Base-by-base conservation (phyloP, 2,888 invertebrate species). In the Bursaphelenchus okinawaensis region DNA sequence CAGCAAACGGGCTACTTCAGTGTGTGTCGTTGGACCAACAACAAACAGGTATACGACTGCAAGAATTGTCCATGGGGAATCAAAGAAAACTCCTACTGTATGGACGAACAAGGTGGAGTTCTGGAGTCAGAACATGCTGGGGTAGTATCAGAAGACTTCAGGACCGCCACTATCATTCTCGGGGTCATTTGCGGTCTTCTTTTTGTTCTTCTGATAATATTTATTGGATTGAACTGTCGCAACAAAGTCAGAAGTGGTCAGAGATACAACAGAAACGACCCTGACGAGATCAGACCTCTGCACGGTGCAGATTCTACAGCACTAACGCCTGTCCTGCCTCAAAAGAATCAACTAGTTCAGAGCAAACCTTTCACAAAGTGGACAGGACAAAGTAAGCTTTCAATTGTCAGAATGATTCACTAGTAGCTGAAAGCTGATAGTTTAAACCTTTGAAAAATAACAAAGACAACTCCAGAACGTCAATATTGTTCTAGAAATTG, bases 11-110 rank as follows among this genome's bases (percentile, higher is more conserved):
- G 77, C 23, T 80, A 71, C 71, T 80, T 72, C 70, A 71, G 71
- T 12, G 68, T 79, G 50, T 80, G 80, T 64, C 59, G 63, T 31
- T 71, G 74, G 74, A 50, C 24, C 9, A 28, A 20, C 27, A 40
- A 50, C 0, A 58, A 67, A 23, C 29, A 76, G 74, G 80, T 80
- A 7, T 70, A 71, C 29, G 62, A 76, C 54, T 80, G 80, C 66
- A 65, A 75, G 66, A 69, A 74, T 20, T 80, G 80, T 63, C 80
- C 80, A 7, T 80, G 75, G 77, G 80, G 80, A 40, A 72, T 78
- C 62, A 60, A 70, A 31, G 77, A 80, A 16, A 66, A 65, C 9
- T 73, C 78, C 31, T 76, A 75, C 52, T 78, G 79, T 62, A 73
- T 69, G 24, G 74, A 71, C 52, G 71, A 75, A 29, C 55, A 52